Evolutionary conservation across 23 tunicate genomes (phyloP).

Genomic region (Halocynthia aurantium): DNA sequence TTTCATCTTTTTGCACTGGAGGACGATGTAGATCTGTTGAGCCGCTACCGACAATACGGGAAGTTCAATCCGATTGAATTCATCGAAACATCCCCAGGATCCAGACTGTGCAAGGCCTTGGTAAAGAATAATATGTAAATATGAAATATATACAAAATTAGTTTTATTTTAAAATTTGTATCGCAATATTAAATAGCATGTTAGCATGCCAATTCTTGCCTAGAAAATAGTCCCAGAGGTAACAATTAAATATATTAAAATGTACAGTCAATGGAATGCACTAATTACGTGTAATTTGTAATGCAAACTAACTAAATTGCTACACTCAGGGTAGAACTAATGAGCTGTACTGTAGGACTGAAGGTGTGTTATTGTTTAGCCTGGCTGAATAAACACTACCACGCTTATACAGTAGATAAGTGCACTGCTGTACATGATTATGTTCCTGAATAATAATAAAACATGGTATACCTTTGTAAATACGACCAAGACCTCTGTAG

Average conservation of each 20-base stretch:
- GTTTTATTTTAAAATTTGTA: neutral
- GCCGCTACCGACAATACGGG: conserved; percentile 99
- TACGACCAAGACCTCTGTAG: conserved; percentile 99
- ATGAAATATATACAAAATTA: neutral
- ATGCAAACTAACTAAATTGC: no score
- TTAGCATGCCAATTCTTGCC: neutral
- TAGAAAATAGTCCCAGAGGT: neutral
- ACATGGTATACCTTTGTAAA: conserved; percentile 79
- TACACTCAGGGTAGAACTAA: no score
- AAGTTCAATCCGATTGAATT: conserved; percentile 98
- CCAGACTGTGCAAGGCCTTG: conserved; percentile 97
- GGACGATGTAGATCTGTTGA: conserved; percentile 97
- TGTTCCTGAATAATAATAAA: no score
- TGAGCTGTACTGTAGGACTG: no score
- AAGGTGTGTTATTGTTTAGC: no score
- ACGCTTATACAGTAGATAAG: no score
- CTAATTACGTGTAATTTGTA: no score
- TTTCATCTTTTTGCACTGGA: conserved; percentile 99
- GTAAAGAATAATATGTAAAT: neutral
- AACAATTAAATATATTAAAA: no score
- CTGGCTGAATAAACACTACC: no score
- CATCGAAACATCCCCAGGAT: conserved; percentile 99
- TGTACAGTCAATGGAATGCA: no score
- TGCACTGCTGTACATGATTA: no score
- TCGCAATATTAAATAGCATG: neutral